These are phyloP conservation scores for Trachelus troglodyta DNA, from an alignment of 2,888 invertebrate genomes.

Conservation along the genomic window DNA sequence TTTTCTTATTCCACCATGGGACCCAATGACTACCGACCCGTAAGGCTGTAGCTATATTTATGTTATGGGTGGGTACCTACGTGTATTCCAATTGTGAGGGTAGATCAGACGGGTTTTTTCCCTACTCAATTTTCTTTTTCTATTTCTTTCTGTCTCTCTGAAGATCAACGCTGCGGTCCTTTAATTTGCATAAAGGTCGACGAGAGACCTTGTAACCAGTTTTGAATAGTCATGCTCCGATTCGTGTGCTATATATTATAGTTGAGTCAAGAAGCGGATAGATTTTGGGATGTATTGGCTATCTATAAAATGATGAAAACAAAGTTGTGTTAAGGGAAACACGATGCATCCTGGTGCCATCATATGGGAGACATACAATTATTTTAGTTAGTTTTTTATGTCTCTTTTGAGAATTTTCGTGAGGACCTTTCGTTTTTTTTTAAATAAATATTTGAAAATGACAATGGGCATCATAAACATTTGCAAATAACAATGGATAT, in stretches of 20 bases:
- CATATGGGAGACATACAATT: not conserved
- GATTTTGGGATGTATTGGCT: not conserved
- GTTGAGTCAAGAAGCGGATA: not conserved
- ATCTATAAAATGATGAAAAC: not conserved
- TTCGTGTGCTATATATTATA: not conserved
- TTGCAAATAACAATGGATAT: too few relatives aligned
- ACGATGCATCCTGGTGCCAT: not conserved
- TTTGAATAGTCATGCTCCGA: not conserved
- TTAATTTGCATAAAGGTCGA: not conserved
- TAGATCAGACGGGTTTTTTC: conserved; percentile 1
- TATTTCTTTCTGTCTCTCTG: not conserved
- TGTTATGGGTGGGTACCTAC: not conserved
- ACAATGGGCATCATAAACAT: too few relatives aligned
- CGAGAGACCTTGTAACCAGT: not conserved
- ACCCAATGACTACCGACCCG: not conserved
- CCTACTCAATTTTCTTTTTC: not conserved
- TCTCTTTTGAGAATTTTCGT: not conserved
- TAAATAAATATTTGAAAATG: not conserved
- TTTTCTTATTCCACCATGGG: not conserved
- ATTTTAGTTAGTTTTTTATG: not conserved
- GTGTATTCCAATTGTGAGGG: not conserved
- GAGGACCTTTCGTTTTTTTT: not conserved
- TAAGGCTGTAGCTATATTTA: not conserved
- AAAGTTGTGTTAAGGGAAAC: not conserved
- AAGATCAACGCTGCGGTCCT: not conserved